A percentile compares a stretch with the other conserved stretches of the same genome.
Evolutionary conservation across 2,797 vertebrate genomes (phyloP).

Genomic region (Urocyon cinereoargenteus): DNA sequence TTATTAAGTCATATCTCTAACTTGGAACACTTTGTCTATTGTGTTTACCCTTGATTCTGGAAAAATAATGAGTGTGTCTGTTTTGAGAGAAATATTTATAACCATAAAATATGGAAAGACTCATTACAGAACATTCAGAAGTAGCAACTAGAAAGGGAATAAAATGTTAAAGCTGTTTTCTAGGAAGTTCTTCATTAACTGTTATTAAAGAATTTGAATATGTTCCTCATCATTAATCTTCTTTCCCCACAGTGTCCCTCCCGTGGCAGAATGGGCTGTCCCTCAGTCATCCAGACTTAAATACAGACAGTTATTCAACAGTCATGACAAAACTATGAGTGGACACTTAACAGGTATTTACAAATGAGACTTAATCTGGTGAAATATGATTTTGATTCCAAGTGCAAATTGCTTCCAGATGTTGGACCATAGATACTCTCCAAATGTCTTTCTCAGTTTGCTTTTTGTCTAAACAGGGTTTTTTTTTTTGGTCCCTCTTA

Average conservation of each 20-base stretch:
- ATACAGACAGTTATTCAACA: conserved; percentile 98
- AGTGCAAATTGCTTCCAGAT: background rate
- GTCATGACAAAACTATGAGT: conserved; percentile 99
- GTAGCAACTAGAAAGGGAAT: background rate
- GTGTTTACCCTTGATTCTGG: background rate
- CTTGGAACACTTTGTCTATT: background rate
- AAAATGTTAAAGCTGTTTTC: background rate
- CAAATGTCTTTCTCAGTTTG: background rate
- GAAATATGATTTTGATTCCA: background rate
- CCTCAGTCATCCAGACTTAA: conserved; percentile 97
- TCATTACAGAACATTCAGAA: background rate
- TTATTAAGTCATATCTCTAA: background rate
- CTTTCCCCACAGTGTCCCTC: conserved; percentile 87
- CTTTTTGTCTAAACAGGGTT: background rate
- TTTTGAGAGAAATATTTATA: conserved; percentile 11
- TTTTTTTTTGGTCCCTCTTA: conserved; percentile 27
- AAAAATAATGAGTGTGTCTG: background rate
- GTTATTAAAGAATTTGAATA: background rate
- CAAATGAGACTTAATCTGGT: background rate
- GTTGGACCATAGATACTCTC: background rate
- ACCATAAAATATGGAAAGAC: background rate
- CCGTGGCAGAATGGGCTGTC: conserved; percentile 95
- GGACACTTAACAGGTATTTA: conserved; percentile 96
- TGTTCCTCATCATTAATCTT: background rate
- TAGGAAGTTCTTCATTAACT: background rate